These are phyloP conservation scores for Corythornis cristatus DNA, from an alignment of 2,113 vertebrate species.

Conservation along the genomic window DNA sequence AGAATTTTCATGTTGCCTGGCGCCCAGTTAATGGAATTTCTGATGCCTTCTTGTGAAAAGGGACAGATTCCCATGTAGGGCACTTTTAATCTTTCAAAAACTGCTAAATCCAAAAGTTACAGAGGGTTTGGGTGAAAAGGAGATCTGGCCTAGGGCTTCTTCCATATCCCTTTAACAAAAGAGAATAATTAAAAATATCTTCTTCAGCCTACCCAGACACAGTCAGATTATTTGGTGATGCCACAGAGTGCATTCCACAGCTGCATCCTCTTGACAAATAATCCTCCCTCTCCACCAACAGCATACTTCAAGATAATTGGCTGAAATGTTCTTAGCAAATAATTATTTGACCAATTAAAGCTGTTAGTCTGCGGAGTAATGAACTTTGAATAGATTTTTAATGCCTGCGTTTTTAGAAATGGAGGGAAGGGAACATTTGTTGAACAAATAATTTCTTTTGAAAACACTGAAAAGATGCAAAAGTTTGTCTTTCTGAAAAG, in stretches of 20 bases:
- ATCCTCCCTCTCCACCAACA: not conserved
- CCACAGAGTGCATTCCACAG: not conserved
- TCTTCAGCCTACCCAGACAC: not conserved
- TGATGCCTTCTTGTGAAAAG: not conserved
- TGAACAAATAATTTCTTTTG: conserved; percentile 4
- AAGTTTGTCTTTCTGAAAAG: not conserved
- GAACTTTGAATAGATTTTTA: not conserved
- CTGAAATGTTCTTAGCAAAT: conserved; percentile 31
- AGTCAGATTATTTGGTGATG: not conserved
- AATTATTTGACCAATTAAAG: conserved; percentile 51
- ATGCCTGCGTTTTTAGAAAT: not conserved
- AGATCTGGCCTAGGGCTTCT: not conserved
- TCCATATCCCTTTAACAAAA: not conserved
- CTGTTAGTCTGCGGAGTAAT: conserved; percentile 15
- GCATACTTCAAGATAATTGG: conserved; percentile 24
- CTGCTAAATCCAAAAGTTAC: not conserved
- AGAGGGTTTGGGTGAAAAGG: not conserved
- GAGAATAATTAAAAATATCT: rapidly evolving
- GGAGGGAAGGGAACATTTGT: not conserved
- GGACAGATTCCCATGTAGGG: not conserved
- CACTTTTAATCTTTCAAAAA: not conserved
- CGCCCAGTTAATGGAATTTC: not conserved
- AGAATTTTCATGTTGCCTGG: not conserved
- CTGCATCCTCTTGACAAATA: conserved; percentile 17
- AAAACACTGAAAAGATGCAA: not conserved